Base-by-base conservation (phyloP, 2,113 vertebrate genomes). In the Pelecanus crispus region DNA sequence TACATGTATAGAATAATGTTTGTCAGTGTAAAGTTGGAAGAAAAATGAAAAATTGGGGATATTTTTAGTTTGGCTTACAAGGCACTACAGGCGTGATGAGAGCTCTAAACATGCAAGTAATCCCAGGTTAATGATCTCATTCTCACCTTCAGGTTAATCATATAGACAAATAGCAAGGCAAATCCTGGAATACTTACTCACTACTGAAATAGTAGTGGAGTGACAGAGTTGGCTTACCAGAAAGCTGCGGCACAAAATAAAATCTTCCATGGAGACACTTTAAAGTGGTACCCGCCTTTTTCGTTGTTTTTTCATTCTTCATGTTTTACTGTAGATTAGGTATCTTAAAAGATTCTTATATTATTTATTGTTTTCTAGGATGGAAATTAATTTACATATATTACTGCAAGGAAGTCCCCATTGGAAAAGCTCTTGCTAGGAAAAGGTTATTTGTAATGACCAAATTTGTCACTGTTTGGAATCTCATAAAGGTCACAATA, bases 391-490 rank as follows among this genome's bases (percentile, higher is more conserved):
- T 98, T 98, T 97, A 95, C 91, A 96, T 97, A 74, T 70, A 94
- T 98, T 96, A 96, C 89, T 92, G 96, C 75, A 86, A 86, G 91
- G 92, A 97, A 97, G 96, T 96, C 96, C 97, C 96, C 31, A n/a
- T 78, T 94, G 97, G 95, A 90, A 93, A 97, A 93, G 92, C 89
- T 88, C 96, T 97, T 96, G 93, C 95, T 93, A 88, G 96, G 97
- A 94, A 98, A 98, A 98, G 98, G 98, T 98, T 98, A 98, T 97
- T 98, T 97, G 98, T 98, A 98, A 98, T 98, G 98, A 98, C 98
- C 98, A 98, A 97, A 98, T 98, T 98, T 96, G 97, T 98, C 98
- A 98, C 98, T 98, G 98, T 98, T 98, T 98, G 98, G 98, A 98
- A 96, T 97, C 97, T 97, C 86, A 81, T 97, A 98, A 98, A 98